A percentile compares a stretch with the other conserved stretches of the same genome.
These are phyloP conservation scores for Sinonovacula constricta DNA, from an alignment of 1,140 invertebrate species.

Conservation along the genomic window DNA sequence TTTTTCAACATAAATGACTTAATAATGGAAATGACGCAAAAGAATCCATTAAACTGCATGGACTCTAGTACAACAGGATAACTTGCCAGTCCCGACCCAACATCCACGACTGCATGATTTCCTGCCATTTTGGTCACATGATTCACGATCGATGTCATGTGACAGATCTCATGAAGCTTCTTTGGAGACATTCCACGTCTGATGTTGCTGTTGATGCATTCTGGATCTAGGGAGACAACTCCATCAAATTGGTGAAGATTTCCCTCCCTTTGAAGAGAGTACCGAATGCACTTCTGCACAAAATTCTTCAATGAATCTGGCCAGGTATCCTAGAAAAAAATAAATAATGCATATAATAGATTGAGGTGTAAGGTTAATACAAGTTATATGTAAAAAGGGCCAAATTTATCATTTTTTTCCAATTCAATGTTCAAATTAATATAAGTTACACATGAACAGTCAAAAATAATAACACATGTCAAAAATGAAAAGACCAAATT, in stretches of 20 bases:
- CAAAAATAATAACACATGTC: no score
- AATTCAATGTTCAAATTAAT: no score
- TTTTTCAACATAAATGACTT: neutral
- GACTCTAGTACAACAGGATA: no score
- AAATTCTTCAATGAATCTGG: constrained; percentile 65
- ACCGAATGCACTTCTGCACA: constrained; percentile 66
- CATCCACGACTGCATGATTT: constrained; percentile 63
- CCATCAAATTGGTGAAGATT: neutral
- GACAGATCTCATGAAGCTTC: constrained; percentile 69
- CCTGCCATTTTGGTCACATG: constrained; percentile 45
- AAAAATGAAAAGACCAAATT: no score
- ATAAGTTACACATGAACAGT: no score
- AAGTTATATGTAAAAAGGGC: no score
- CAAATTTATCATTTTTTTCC: no score
- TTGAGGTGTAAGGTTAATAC: no score
- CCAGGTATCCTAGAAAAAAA: constrained; percentile 70
- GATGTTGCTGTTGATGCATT: constrained; percentile 39
- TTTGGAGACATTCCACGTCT: constrained; percentile 67
- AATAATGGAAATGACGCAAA: no score
- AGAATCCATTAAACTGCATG: no score
- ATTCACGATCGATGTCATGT: constrained; percentile 67
- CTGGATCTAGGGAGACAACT: constrained; percentile 13
- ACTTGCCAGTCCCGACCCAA: constrained; percentile 81
- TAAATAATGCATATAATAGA: no score
- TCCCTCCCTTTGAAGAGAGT: constrained; percentile 79